Evolutionary conservation across 2,797 vertebrate genomes (phyloP).

Genomic region (Sebastes ruberrimus): DNA sequence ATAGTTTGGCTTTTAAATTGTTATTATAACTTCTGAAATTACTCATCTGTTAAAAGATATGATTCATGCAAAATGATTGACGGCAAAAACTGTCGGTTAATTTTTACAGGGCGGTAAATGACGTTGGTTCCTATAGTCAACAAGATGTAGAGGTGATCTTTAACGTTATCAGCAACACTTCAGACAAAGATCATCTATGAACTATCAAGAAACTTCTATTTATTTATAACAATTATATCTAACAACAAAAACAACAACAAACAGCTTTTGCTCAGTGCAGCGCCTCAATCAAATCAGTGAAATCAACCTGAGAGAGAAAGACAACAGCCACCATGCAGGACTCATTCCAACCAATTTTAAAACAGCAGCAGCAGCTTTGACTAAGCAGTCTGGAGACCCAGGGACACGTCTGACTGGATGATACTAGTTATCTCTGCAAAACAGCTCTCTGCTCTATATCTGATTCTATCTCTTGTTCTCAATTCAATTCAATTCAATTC

Average conservation of each 20-base stretch:
- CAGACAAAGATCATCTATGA: neutral
- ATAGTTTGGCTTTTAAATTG: slow-evolving; percentile 1
- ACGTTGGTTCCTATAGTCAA: neutral
- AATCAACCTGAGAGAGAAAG: neutral
- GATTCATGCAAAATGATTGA: slow-evolving; percentile 11
- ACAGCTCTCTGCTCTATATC: slow-evolving; percentile 15
- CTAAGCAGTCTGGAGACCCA: slow-evolving; percentile 42
- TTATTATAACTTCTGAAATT: neutral
- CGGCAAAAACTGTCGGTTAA: neutral
- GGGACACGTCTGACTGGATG: slow-evolving; percentile 36
- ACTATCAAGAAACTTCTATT: neutral
- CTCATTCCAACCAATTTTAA: neutral
- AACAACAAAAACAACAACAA: neutral
- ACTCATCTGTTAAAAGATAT: slow-evolving; percentile 1
- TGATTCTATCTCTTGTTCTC: slow-evolving; percentile 5
- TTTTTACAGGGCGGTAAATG: neutral
- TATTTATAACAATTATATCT: neutral
- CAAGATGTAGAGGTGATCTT: neutral
- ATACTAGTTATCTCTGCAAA: slow-evolving; percentile 37
- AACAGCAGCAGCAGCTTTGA: slow-evolving; percentile 18
- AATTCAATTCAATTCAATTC: neutral
- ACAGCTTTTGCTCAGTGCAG: neutral
- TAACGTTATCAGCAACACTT: neutral
- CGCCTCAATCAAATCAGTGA: neutral
- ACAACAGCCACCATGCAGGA: neutral